A percentile compares a stretch with the other conserved stretches of the same genome.
These are phyloP conservation scores for Trematocara marginatum DNA, from an alignment of 2,113 vertebrate genomes.

Conservation along the genomic window DNA sequence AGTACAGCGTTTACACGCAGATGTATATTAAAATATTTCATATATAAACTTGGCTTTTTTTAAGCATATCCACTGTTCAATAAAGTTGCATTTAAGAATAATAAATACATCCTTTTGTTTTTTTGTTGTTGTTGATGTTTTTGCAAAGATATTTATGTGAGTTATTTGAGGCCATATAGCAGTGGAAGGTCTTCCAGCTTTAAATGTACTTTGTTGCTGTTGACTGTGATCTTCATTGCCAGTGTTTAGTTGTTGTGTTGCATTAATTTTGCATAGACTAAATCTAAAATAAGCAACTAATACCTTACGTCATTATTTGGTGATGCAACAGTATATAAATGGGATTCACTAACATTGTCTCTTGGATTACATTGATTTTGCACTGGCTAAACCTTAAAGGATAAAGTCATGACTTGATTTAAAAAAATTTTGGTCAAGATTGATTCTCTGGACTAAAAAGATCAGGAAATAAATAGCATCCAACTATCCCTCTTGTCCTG, in stretches of 20 bases:
- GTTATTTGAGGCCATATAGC: not conserved
- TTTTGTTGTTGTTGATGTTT: not conserved
- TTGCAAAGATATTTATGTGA: not conserved
- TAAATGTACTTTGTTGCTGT: not conserved
- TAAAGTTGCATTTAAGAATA: not conserved
- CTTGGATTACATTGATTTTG: not conserved
- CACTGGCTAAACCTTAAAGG: not conserved
- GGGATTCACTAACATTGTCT: not conserved
- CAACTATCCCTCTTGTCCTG: not conserved
- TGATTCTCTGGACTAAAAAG: not conserved
- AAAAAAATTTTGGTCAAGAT: rapidly evolving
- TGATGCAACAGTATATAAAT: not conserved
- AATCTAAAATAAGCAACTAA: not conserved
- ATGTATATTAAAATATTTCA: not conserved
- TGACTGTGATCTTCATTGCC: not conserved
- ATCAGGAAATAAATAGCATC: not conserved
- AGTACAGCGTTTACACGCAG: not conserved
- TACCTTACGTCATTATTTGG: not conserved
- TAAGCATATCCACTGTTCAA: not conserved
- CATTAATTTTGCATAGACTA: not conserved
- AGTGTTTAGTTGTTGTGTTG: not conserved
- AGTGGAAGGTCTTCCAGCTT: not conserved
- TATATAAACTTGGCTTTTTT: not conserved
- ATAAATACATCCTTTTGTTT: not conserved
- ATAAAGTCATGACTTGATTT: not conserved